Base-by-base conservation (phyloP, 2,797 vertebrate species). In the Fratercula arctica region DNA sequence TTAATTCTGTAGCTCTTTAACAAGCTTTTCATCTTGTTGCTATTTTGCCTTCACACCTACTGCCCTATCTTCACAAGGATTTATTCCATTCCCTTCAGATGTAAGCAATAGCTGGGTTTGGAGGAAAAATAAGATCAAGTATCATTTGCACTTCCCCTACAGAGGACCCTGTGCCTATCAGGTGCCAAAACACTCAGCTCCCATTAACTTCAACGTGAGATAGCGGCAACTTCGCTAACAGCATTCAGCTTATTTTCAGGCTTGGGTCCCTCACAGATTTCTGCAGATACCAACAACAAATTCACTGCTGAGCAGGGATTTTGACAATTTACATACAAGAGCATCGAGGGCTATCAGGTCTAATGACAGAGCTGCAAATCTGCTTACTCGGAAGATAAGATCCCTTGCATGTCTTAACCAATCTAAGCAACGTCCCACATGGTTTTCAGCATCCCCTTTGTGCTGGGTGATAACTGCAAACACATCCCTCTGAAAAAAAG, bases 71-170 rank as follows among this genome's bases (percentile, higher is more conserved):
- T 82, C 39, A 24, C 28, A 37, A 60, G 43, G 78, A 57, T 70
- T 89, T 83, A 48, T 86, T 72, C 59, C 2, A 0, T 83, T 57
- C 43, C 45, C 48, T 80, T 84, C 74, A 91, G 93, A 63, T 70
- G 19, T 41, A 82, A 72, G 81, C 46, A 66, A 24, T 61, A 78
- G 41, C 41, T 82, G 66, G 13, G 4, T 81, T 72, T 82, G 77
- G 43, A 94, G 87, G 39, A 74, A 81, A 95, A 95, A 68, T 11
- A 76, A 72, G 41, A 81, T 66, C 50, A 82, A 31, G 35, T 26
- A 69, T 73, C 59, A 73, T 69, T 75, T 63, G 37, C 66, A 48
- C 16, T 6, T 70, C 73, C 60, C 53, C 72, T 39, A 8, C 11
- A 54, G 85, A 78, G 41, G 45, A 80, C 59, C n/a, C 67, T n/a